These are phyloP conservation scores for Crocallis elinguaria DNA, from an alignment of 2,888 invertebrate genomes.

Conservation along the genomic window DNA sequence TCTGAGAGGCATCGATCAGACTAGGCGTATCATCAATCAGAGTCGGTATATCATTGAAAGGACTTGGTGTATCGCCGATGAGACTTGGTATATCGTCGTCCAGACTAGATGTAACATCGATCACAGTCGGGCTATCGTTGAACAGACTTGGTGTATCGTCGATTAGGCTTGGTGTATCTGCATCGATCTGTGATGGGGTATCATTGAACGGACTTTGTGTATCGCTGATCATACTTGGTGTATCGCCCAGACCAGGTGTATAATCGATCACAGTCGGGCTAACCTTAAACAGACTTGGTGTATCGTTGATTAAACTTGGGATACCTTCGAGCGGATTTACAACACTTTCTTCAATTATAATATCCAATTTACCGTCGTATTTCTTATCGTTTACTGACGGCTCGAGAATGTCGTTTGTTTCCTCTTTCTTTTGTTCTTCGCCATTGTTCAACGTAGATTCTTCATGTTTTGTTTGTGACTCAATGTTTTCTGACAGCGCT, in stretches of 20 bases:
- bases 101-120: background rate
- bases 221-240: too few relatives aligned
- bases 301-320: slow-evolving; percentile 6
- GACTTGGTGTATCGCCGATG: background rate
- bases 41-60: background rate
- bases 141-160: background rate
- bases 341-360: slow-evolving; percentile 58
- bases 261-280: too few relatives aligned
- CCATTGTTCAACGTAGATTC: slow-evolving; percentile 48
- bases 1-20: background rate
- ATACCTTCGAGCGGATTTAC: slow-evolving; percentile 9
- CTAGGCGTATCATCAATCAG: background rate
- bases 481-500: slow-evolving; percentile 44
- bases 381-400: slow-evolving; percentile 28
- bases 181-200: background rate
- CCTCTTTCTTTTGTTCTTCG: slow-evolving; percentile 50
- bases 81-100: background rate
- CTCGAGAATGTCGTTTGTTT: slow-evolving; percentile 39
- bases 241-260: too few relatives aligned
- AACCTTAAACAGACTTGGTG: slow-evolving; percentile 6
- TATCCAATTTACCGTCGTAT: slow-evolving; percentile 45
- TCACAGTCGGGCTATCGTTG: background rate
- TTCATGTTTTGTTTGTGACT: slow-evolving; percentile 49
- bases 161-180: background rate
- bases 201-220: background rate